Evolutionary conservation across 1,140 invertebrate species (phyloP).

Genomic region (Drosophila lowei): DNA sequence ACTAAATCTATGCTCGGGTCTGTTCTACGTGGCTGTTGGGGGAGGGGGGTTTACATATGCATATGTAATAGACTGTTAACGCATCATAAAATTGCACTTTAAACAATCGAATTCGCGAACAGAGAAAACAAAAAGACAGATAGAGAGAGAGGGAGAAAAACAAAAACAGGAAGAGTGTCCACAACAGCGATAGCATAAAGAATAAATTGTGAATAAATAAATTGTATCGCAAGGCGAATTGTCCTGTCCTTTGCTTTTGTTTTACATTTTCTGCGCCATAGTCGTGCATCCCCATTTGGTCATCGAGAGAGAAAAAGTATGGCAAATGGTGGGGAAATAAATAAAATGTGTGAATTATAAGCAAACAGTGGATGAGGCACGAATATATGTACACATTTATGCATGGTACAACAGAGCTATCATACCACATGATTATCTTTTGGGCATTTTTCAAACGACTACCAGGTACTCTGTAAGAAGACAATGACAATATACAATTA

Average conservation of each 20-base stretch:
- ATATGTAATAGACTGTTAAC: conserved; percentile 64
- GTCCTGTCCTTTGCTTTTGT: conserved; percentile 7
- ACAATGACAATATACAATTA: too few species aligned
- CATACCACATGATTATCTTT: too few species aligned
- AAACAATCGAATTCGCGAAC: conserved; percentile 54
- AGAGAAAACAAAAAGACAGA: conserved; percentile 44
- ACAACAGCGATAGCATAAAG: conserved; percentile 37
- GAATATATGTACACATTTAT: too few species aligned
- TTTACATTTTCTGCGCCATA: conserved; percentile 38
- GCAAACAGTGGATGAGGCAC: conserved; percentile 11
- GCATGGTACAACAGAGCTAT: too few species aligned
- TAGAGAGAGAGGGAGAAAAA: conserved; percentile 35
- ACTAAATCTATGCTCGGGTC: conserved; percentile 43
- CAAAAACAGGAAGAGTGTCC: conserved; percentile 63
- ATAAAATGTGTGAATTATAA: conserved; percentile 16
- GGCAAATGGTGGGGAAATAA: conserved; percentile 12
- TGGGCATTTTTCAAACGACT: too few species aligned
- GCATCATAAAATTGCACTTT: conserved; percentile 74
- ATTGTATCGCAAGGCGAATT: conserved; percentile 29
- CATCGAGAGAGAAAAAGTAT: conserved; percentile 20
- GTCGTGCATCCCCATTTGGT: conserved; percentile 36
- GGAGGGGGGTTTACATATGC: conserved; percentile 18
- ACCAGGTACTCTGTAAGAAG: too few species aligned
- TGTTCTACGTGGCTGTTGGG: conserved; percentile 11
- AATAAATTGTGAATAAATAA: conserved; percentile 45